Percentiles rank a stretch among this genome's conserved stretches.
phyloP scores from a whole-genome alignment of 2,113 vertebrate genomes.

The Theristicus caerulescens region DNA sequence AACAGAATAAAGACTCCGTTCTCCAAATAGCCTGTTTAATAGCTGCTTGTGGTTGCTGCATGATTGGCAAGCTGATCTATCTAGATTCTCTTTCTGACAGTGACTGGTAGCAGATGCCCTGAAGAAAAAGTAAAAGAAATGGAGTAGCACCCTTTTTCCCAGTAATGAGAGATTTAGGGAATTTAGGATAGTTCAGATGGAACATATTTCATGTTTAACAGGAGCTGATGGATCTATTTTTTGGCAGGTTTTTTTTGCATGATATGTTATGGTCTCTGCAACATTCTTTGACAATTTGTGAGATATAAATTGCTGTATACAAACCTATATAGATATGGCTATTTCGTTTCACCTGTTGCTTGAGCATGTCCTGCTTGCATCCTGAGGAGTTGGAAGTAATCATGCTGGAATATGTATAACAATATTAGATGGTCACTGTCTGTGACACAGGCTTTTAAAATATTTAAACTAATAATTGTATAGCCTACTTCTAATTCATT shows the following conservation, averaged over 20 bases:
- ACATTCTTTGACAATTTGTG: not conserved
- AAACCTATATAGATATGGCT: not conserved
- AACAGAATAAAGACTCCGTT: not conserved
- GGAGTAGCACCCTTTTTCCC: not conserved
- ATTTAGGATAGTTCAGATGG: not conserved
- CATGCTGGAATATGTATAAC: not conserved
- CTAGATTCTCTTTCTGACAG: not conserved
- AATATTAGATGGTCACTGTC: not conserved
- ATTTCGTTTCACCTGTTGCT: not conserved
- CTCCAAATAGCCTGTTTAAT: not conserved
- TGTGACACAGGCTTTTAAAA: not conserved
- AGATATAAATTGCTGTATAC: not conserved
- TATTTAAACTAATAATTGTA: not conserved
- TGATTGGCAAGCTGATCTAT: not conserved
- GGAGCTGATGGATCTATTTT: not conserved
- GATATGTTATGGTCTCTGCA: not conserved
- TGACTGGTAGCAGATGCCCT: not conserved
- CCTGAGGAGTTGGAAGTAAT: not conserved
- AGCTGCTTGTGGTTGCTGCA: not conserved
- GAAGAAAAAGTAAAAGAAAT: not conserved
- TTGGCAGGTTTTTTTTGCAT: not conserved
- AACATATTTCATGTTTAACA: not conserved
- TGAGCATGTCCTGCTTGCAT: not conserved
- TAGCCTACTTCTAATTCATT: not conserved
- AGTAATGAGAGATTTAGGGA: not conserved